Evolutionary conservation across 2,888 invertebrate genomes (phyloP).

Genomic region (Tenthredo amoena): DNA sequence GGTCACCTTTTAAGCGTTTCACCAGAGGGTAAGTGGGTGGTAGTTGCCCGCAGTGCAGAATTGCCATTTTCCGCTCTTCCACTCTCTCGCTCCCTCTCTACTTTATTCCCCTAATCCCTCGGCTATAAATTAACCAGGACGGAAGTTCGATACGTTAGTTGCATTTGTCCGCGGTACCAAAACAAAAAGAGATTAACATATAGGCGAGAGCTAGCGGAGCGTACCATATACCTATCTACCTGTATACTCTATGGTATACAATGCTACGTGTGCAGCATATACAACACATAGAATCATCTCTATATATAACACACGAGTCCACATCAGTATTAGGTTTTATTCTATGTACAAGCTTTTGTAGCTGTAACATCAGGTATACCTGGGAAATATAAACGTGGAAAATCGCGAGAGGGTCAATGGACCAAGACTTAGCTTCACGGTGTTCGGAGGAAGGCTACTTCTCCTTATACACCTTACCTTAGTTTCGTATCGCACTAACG

Average conservation of each 20-base stretch:
- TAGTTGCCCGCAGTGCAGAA: conserved; percentile 71
- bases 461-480: neutral
- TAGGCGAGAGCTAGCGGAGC: conserved; percentile 36
- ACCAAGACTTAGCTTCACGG: neutral
- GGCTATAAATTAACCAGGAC: conserved; percentile 71
- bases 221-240: conserved; percentile 12
- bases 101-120: conserved; percentile 72
- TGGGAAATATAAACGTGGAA: conserved; percentile 14
- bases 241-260: neutral
- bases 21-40: conserved; percentile 56
- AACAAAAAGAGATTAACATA: conserved; percentile 51
- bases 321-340: neutral
- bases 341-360: neutral
- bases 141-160: conserved; percentile 72
- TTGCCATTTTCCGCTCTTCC: conserved; percentile 70
- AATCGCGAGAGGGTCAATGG: conserved; percentile 40
- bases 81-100: conserved; percentile 55
- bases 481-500: conserved; percentile 37
- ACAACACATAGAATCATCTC: neutral
- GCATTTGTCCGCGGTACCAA: conserved; percentile 48
- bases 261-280: neutral
- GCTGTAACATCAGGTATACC: neutral
- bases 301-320: neutral
- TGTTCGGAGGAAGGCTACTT: neutral
- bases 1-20: conserved; percentile 60